phyloP scores from a whole-genome alignment of 1,140 invertebrate genomes.

The Pseudomyrmex gracilis region DNA sequence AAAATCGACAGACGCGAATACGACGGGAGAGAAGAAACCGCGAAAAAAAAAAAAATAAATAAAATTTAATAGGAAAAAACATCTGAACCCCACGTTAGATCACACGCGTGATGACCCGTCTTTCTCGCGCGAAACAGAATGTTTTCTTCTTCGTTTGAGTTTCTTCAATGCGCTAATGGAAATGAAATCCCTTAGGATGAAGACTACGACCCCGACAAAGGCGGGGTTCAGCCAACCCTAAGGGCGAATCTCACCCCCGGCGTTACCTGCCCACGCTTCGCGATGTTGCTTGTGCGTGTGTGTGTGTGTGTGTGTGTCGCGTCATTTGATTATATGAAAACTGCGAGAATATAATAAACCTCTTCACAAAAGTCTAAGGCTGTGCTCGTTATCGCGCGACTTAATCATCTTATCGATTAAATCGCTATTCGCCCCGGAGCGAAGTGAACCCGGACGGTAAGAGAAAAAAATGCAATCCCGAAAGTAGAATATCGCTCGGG shows the following conservation, averaged over 20 bases:
- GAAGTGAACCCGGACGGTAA: not conserved
- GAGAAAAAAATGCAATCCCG: not conserved
- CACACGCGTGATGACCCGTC: not conserved
- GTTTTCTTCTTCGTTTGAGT: constrained; percentile 66
- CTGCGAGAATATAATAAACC: constrained; percentile 49
- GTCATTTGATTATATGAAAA: constrained; percentile 76
- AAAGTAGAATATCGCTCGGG: not conserved
- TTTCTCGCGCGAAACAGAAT: not conserved
- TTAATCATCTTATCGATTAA: constrained; percentile 73
- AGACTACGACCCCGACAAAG: constrained; percentile 70
- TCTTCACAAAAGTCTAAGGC: not conserved
- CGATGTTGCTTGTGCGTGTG: not conserved
- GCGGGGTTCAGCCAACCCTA: constrained; percentile 71
- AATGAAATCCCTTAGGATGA: constrained; percentile 79
- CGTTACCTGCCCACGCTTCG: constrained; percentile 67
- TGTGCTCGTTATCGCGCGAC: constrained; percentile 53
- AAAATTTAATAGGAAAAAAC: not conserved
- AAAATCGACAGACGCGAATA: not conserved
- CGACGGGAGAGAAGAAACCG: too few relatives aligned
- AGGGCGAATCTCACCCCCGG: constrained; percentile 71
- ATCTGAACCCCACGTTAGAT: not conserved
- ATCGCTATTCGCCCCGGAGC: constrained; percentile 13
- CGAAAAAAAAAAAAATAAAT: too few relatives aligned
- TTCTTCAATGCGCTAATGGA: constrained; percentile 77
- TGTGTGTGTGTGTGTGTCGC: constrained; percentile 11